phyloP scores from a whole-genome alignment of 2,797 vertebrate genomes.

The Liasis olivaceus region DNA sequence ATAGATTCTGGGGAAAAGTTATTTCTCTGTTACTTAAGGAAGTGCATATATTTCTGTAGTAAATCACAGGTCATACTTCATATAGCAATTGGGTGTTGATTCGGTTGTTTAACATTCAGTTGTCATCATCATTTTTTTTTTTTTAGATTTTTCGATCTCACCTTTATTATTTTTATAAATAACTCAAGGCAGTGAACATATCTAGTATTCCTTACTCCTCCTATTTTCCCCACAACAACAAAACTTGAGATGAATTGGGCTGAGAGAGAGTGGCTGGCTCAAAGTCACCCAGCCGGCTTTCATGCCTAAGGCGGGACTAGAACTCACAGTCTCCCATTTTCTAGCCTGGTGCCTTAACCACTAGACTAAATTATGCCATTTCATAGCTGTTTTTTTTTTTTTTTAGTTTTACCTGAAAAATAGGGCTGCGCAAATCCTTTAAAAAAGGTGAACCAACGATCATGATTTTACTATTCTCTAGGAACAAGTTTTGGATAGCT shows the following conservation, averaged over 20 bases:
- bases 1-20: neutral
- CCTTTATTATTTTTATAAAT: too few species aligned
- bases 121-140: neutral
- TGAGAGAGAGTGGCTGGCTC: too few species aligned
- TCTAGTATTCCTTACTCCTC: too few species aligned
- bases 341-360: too few species aligned
- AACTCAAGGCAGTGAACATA: too few species aligned
- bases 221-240: too few species aligned
- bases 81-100: neutral
- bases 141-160: too few species aligned
- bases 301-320: too few species aligned
- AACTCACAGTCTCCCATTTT: too few species aligned
- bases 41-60: neutral
- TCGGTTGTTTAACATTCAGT: neutral
- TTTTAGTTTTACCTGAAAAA: neutral
- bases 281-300: neutral
- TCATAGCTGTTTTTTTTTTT: neutral
- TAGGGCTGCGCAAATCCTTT: neutral
- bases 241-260: too few species aligned
- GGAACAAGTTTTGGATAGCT: conserved; percentile 46
- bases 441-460: neutral
- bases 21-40: neutral
- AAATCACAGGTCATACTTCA: neutral
- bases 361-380: neutral
- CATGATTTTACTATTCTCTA: neutral